Conservation (phyloP, 1,140 invertebrate genomes). For the Drosophila sulfurigaster region DNA sequence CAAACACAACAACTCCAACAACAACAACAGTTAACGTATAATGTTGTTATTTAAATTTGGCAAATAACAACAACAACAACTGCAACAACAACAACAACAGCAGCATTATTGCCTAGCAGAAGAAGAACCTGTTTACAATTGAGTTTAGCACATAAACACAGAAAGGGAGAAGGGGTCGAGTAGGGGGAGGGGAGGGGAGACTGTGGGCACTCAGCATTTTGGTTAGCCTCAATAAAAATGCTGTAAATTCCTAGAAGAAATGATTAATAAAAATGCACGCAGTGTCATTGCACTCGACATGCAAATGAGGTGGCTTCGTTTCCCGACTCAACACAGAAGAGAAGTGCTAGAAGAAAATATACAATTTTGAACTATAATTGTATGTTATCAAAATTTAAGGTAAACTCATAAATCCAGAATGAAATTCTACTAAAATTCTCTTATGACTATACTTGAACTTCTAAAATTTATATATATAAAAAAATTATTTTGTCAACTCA, state of each 20-base stretch:
- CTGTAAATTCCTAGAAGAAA: conserved; percentile 82
- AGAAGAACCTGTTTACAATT: conserved; percentile 73
- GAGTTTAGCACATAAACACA: conserved; percentile 74
- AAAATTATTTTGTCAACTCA: too few relatives aligned
- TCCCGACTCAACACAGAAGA: too few relatives aligned
- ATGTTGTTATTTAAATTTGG: conserved; percentile 78
- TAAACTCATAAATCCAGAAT: too few relatives aligned
- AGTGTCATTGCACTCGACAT: conserved; percentile 35
- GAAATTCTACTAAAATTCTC: too few relatives aligned
- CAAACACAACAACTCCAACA: conserved; percentile 66
- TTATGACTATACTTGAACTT: too few relatives aligned
- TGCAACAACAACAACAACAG: conserved; percentile 26
- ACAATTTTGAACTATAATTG: too few relatives aligned
- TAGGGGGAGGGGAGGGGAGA: conserved; percentile 6
- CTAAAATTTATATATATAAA: too few relatives aligned
- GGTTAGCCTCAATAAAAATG: conserved; percentile 79
- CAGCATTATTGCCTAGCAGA: not conserved
- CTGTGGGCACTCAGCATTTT: conserved; percentile 51
- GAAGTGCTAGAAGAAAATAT: too few relatives aligned
- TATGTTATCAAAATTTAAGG: too few relatives aligned
- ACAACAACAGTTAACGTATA: conserved; percentile 40
- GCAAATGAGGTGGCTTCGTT: not conserved
- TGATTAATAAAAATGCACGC: conserved; percentile 77
- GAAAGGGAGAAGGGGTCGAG: conserved; percentile 24
- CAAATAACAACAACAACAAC: conserved; percentile 71